Base-by-base conservation (phyloP, 1,140 invertebrate genomes). In the Leptinotarsa texana region DNA sequence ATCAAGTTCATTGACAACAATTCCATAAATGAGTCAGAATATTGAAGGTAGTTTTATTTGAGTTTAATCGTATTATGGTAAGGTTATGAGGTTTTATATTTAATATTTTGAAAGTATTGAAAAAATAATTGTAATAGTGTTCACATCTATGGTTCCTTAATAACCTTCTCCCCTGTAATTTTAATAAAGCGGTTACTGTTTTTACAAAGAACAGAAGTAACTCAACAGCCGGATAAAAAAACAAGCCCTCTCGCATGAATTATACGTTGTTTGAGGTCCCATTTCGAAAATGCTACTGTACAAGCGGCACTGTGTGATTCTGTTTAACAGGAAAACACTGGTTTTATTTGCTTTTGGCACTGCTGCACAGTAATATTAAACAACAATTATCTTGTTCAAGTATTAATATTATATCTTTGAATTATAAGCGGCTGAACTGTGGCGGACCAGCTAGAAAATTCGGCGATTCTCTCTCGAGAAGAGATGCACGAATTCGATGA, bases 251-350 rank as follows among this genome's bases (percentile, higher is more conserved):
- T 42, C 33, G 8, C 33, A 42, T 42, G 33, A 42, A 57, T 18
- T 57, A 57, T 18, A 57, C 51, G n/a, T 57, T 57, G 51, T 57
- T 57, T 57, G 51, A 57, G 51, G 51, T 57, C n/a, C n/a, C 51
- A 18, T 57, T 4, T 57, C n/a, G 15, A 57, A n/a, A 57, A n/a
- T 15, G 51, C 51, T 57, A 57, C 51, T 57, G 51, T 57, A 18
- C 51, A 57, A 57, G 51, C n/a, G 51, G 51, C 51, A 17, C 51
- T 21, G 27, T 48, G 68, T 22, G 33, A 13, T 66, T 57, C 22
- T 78, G 75, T 79, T 79, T 79, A 79, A 74, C 77, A 79, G 77
- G 77, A 79, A 79, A 79, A 79, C 75, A 79, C 77, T 74, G 65
- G 65, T 76, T 47, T 68, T 76, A 76, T 76, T 76, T 74, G 73